Base-by-base conservation (phyloP, 1,140 invertebrate genomes). In the Uloborus diversus region DNA sequence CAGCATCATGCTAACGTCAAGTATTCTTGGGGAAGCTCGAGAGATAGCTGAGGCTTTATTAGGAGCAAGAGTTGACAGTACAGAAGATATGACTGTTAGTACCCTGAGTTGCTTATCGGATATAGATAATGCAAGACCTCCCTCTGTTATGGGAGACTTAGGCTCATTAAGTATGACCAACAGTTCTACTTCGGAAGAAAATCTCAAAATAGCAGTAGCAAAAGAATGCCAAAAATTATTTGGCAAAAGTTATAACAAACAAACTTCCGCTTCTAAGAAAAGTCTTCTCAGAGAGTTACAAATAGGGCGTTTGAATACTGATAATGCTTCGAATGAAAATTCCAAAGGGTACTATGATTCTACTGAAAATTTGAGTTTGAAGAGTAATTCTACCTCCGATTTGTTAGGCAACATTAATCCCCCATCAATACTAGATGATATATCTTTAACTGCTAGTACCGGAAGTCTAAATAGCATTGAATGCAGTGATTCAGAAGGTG, bases 391-490 rank as follows among this genome's bases (percentile, higher is more conserved):
- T 64, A 89, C 90, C 49, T 86, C 85, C 9, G 90, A 92, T 81
- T 84, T 95, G 49, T 56, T 95, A 47, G 93, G 94, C 53, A 89
- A 91, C 56, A 89, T 94, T 1, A 91, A 91, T 82, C 94, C 94
- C 1, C 94, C 94, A 0, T 94, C 93, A 1, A 89, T 91, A 37
- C 85, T 87, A 84, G 85, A 85, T 30, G 76, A 88, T 87, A 13
- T 89, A 85, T 83, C 83, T 27, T 79, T 83, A 64, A 85, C 84
- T 25, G 85, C 83, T 81, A 86, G 65, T 80, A 82, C n/a, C 84
- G 78, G 94, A 11, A 95, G 93, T 61, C 92, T 95, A 1, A 92
- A 92, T 0, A 94, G 93, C 83, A 93, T 95, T 33, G 91, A 66
- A 23, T 79, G 68, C n/a, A 76, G 86, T 28, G 78, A 81, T 42